Conservation (phyloP, 2,888 invertebrate species). For the Adelognathus sp. region DNA sequence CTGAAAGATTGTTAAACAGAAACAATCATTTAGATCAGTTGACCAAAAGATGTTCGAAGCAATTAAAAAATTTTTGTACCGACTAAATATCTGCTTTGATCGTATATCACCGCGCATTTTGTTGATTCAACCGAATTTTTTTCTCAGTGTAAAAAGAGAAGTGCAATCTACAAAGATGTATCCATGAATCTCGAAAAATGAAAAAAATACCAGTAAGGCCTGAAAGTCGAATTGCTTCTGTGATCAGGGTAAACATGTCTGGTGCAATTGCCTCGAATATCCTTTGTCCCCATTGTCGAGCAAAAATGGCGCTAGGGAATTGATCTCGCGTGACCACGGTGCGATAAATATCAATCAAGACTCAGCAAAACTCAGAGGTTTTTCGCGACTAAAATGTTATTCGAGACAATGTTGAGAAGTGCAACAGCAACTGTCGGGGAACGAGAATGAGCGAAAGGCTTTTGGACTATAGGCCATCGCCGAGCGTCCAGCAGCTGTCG, state of each 20-base stretch:
- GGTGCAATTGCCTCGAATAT: background rate
- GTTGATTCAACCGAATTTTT: too few relatives aligned
- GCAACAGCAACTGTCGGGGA: conserved; percentile 2
- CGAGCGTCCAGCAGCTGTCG: conserved; percentile 76
- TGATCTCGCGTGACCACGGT: background rate
- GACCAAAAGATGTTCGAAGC: too few relatives aligned
- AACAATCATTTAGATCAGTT: too few relatives aligned
- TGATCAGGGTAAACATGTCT: background rate
- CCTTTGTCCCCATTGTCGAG: background rate
- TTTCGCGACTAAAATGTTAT: conserved; percentile 2
- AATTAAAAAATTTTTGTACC: too few relatives aligned
- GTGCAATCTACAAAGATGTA: background rate
- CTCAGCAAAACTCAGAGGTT: conserved; percentile 11
- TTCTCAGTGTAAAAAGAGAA: too few relatives aligned
- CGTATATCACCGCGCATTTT: too few relatives aligned
- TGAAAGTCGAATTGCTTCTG: background rate
- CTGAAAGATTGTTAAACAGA: too few relatives aligned
- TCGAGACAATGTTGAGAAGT: background rate
- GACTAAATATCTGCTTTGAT: too few relatives aligned
- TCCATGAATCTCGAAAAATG: background rate
- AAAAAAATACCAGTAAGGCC: background rate
- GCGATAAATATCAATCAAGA: conserved; percentile 12
- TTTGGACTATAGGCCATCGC: conserved; percentile 50
- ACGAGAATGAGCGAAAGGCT: conserved; percentile 37
- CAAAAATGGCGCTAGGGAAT: background rate